These are phyloP conservation scores for Drosophila buzzatii DNA, from an alignment of 2,888 invertebrate genomes.

Conservation along the genomic window DNA sequence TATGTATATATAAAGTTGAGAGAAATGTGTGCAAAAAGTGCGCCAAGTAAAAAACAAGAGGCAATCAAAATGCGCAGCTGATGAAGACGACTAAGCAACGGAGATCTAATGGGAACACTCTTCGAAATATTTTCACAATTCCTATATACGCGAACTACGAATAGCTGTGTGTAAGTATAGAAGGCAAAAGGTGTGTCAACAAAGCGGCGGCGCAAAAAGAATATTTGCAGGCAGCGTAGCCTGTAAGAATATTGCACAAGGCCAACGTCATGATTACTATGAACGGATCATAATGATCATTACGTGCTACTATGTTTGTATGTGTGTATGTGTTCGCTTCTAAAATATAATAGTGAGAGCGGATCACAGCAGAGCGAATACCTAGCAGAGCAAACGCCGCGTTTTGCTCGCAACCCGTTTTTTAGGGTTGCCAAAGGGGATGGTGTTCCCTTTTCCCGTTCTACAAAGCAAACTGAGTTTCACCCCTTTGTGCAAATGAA, in stretches of 20 bases:
- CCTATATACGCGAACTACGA: conserved; percentile 1
- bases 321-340: conserved; percentile 12
- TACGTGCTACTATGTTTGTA: neutral
- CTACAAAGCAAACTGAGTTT: conserved; percentile 67
- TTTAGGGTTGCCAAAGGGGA: conserved; percentile 75
- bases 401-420: conserved; percentile 71
- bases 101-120: conserved; percentile 6
- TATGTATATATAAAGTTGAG: neutral
- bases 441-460: conserved; percentile 49
- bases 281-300: conserved; percentile 41
- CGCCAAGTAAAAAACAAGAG: conserved; percentile 32
- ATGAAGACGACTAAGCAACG: neutral
- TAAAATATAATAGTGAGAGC: conserved; percentile 62
- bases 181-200: conserved; percentile 51
- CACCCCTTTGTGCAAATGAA: conserved; percentile 73
- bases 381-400: conserved; percentile 29
- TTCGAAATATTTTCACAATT: conserved; percentile 16
- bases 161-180: conserved; percentile 18
- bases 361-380: conserved; percentile 34
- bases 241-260: conserved; percentile 58
- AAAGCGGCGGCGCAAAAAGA: conserved; percentile 38
- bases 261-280: conserved; percentile 66
- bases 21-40: conserved; percentile 29
- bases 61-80: conserved; percentile 38
- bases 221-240: conserved; percentile 33